Percentiles rank a stretch among this genome's conserved stretches.
Evolutionary conservation across 2,113 vertebrate genomes (phyloP).

Genomic region (Lasiurus cinereus): DNA sequence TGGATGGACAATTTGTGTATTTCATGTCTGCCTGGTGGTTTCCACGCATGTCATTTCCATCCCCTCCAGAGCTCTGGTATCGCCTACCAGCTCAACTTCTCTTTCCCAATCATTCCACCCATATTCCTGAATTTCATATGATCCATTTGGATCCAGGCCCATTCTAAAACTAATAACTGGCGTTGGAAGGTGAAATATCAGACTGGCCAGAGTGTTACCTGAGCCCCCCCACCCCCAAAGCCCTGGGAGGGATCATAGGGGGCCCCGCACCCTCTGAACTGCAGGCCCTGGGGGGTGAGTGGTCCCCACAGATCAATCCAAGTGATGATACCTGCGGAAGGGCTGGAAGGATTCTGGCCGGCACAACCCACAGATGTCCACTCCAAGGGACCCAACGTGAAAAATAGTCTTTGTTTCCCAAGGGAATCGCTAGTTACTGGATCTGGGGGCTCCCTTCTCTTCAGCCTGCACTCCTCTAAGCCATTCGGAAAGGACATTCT

Average conservation of each 20-base stretch:
- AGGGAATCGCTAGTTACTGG: not conserved
- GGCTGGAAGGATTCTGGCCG: not conserved
- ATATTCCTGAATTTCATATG: not conserved
- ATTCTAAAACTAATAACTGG: not conserved
- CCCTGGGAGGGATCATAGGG: not conserved
- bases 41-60: slow-evolving; percentile 36
- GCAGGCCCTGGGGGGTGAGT: not conserved
- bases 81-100: not conserved
- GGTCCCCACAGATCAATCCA: not conserved
- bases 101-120: not conserved
- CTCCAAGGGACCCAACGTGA: not conserved
- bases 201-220: not conserved
- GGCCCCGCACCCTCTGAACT: not conserved
- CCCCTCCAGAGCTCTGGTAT: not conserved
- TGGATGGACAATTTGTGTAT: not conserved
- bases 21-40: slow-evolving; percentile 59
- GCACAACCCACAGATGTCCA: not conserved
- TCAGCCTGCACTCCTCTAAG: slow-evolving; percentile 48
- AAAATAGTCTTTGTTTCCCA: slow-evolving; percentile 38
- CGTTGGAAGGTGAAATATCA: not conserved
- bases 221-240: fast-evolving
- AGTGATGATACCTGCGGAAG: not conserved
- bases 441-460: slow-evolving; percentile 29
- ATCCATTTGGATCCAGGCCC: not conserved
- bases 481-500: slow-evolving; percentile 45